Percentiles rank a stretch among this genome's conserved stretches.
Conservation (phyloP, 2,888 invertebrate species). For the Corythucha ciliata region DNA sequence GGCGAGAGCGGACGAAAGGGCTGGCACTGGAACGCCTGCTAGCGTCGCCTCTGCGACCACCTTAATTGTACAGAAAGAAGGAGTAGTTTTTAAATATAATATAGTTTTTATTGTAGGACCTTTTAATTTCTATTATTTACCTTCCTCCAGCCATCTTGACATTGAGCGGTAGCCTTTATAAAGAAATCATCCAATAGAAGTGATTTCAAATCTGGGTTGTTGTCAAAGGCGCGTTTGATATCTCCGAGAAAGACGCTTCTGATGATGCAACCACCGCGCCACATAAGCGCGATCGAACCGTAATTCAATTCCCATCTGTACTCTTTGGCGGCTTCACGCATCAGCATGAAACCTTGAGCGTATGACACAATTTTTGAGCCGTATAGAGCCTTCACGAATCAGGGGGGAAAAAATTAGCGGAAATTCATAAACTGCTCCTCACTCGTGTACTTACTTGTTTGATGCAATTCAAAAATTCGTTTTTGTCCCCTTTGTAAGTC, state of each 20-base stretch:
- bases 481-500: slow-evolving; percentile 61
- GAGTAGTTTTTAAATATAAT: neutral
- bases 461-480: slow-evolving; percentile 72
- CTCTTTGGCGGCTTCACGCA: slow-evolving; percentile 77
- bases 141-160: slow-evolving; percentile 73
- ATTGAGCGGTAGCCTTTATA: slow-evolving; percentile 65
- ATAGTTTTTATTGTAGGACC: neutral
- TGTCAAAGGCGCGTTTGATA: slow-evolving; percentile 87
- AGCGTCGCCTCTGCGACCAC: slow-evolving; percentile 61
- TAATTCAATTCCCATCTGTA: slow-evolving; percentile 93
- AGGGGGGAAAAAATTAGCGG: neutral
- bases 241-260: slow-evolving; percentile 54
- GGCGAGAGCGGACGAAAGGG: slow-evolving; percentile 83
- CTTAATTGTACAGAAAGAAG: neutral
- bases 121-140: slow-evolving; percentile 53
- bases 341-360: slow-evolving; percentile 94
- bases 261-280: slow-evolving; percentile 99
- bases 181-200: slow-evolving; percentile 91
- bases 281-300: slow-evolving; percentile 85
- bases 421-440: neutral
- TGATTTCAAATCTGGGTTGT: slow-evolving; percentile 75
- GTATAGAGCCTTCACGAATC: slow-evolving; percentile 64
- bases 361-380: slow-evolving; percentile 98
- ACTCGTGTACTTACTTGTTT: slow-evolving; percentile 46
- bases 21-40: slow-evolving; percentile 88